Conservation (phyloP, 2,113 vertebrate genomes). For the Alethe castanea region DNA sequence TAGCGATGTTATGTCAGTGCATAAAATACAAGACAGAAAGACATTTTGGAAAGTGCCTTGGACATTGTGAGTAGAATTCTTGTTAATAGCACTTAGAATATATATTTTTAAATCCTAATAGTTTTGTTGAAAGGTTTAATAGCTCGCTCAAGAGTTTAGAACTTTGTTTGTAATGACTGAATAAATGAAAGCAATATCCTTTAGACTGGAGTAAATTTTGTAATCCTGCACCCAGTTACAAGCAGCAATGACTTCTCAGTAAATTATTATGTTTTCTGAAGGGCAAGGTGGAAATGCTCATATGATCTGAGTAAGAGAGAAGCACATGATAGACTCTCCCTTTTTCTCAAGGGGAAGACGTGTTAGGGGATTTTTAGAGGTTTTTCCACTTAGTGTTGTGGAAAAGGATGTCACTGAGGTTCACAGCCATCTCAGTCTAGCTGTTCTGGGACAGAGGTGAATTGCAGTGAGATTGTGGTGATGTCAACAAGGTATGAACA, state of each 20-base stretch:
- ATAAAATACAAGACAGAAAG: background rate
- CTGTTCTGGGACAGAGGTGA: background rate
- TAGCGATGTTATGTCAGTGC: background rate
- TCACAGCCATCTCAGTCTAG: background rate
- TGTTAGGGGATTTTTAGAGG: fast-evolving
- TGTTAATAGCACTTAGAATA: background rate
- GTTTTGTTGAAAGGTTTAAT: background rate
- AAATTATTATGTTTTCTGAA: background rate
- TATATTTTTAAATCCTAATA: background rate
- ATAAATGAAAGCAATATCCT: background rate
- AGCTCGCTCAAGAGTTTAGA: background rate
- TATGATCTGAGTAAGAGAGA: background rate
- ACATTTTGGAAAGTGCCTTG: background rate
- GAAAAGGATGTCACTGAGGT: background rate
- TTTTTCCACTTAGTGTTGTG: background rate
- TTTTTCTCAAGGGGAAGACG: background rate
- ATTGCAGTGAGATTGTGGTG: background rate
- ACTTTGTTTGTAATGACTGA: background rate
- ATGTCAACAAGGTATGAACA: background rate
- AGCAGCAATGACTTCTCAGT: background rate
- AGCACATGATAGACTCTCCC: background rate
- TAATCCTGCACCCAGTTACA: background rate
- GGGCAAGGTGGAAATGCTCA: background rate
- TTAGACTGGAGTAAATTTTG: background rate
- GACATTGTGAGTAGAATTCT: background rate